Percentiles rank a stretch among this genome's conserved stretches.
Evolutionary conservation across 2,797 vertebrate genomes (phyloP).

Genomic region (Merluccius polli): DNA sequence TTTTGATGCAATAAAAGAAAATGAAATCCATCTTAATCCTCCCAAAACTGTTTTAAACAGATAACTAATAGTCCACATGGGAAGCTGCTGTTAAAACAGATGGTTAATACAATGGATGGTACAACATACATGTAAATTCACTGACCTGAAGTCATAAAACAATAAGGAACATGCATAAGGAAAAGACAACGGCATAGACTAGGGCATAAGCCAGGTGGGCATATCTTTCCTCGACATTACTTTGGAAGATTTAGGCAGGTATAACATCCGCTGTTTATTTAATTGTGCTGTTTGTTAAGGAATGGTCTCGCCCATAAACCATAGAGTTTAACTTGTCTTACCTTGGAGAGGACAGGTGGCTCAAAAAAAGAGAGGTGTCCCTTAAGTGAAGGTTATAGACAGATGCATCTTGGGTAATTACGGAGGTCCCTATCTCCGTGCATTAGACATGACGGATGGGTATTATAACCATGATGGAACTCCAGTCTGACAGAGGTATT

Average conservation of each 20-base stretch:
- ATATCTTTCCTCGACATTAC: not conserved
- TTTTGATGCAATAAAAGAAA: not conserved
- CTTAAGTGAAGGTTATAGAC: constrained; percentile 45
- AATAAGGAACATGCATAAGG: not conserved
- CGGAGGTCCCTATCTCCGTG: constrained; percentile 19
- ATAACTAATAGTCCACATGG: not conserved
- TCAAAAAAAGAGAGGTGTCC: not conserved
- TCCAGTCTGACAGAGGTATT: constrained; percentile 28
- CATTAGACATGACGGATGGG: constrained; percentile 42
- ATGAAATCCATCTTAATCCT: not conserved
- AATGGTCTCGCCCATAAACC: not conserved
- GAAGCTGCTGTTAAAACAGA: not conserved
- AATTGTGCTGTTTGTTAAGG: not conserved
- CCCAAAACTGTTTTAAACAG: not conserved
- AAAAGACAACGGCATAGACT: too few species aligned
- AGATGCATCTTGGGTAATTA: constrained; percentile 47
- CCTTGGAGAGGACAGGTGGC: constrained; percentile 26
- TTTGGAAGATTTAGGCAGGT: too few species aligned
- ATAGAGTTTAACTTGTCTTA: constrained; percentile 14
- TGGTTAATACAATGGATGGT: not conserved
- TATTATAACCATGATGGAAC: constrained; percentile 52
- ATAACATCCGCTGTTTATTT: not conserved
- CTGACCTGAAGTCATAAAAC: not conserved
- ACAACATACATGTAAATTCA: not conserved
- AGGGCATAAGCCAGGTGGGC: not conserved